Base-by-base conservation (phyloP, 1,140 invertebrate species). In the Drosophila gunungcola region DNA sequence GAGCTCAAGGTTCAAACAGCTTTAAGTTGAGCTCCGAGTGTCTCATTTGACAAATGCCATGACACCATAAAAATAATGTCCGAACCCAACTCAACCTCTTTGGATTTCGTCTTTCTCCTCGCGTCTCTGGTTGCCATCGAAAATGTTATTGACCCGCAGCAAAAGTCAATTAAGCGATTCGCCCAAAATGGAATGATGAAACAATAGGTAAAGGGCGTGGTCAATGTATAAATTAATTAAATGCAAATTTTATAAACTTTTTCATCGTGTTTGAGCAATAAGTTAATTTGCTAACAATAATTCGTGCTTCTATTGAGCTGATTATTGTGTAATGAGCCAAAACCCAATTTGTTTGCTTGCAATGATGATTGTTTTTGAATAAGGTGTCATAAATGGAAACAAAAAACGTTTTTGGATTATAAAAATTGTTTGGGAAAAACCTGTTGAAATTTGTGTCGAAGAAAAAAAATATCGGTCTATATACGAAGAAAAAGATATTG, bases 121-220 rank as follows among this genome's bases (percentile, higher is more conserved):
- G 4, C 13, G 9, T 12, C 34, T 36, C 49, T 38, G 36, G 36
- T 48, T 49, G 43, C 56, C 13, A 38, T 39, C 36, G 36, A 25
- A 65, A 73, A 52, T 64, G 81, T 85, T 85, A 78, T 84, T 84
- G 81, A 84, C 81, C 81, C 70, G 68, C 54, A 68, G 25, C 29
- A 45, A 43, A 45, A 68, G 79, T 82, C 73, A 84, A 84, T 84
- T 84, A 77, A 57, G 29, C 55, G 58, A 42, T 67, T 73, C 36
- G 48, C 61, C 60, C 51, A 74, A 79, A 73, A 79, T 73, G 72
- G 64, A 84, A 79, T 73, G 68, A 67, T 46, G 58, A 68, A 68
- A 68, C 60, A 36, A 61, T 60, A n/a, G 32, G 41, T 29, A 34
- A 34, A 13, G 62, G 63, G 67, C 64, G 64, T 51, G 58, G 46